Evolutionary conservation across 1,140 invertebrate species (phyloP).

Genomic region (Trichonephila inaurata): DNA sequence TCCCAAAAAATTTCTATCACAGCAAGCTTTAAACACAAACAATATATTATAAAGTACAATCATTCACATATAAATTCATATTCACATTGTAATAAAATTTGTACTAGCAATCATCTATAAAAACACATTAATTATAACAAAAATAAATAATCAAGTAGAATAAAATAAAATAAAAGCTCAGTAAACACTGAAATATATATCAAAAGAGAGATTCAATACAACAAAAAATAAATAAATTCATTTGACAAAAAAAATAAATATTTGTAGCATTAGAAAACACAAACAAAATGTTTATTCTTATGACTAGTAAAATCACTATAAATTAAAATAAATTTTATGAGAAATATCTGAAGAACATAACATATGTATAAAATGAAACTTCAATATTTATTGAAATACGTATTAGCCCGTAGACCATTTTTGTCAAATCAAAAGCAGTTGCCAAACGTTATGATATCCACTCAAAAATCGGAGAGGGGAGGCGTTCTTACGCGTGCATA

Average conservation of each 20-base stretch:
- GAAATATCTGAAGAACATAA: background rate
- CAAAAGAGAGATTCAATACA: background rate
- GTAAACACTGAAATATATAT: background rate
- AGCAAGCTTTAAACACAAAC: constrained; percentile 7
- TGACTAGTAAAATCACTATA: background rate
- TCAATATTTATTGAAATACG: background rate
- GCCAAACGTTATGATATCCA: too few relatives aligned
- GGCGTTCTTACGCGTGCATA: too few relatives aligned
- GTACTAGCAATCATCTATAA: background rate
- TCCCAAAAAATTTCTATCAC: constrained; percentile 23
- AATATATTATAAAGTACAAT: background rate
- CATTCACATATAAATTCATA: background rate
- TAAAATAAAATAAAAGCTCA: too few relatives aligned
- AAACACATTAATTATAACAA: background rate
- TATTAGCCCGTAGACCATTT: too few relatives aligned
- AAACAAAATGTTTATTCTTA: background rate
- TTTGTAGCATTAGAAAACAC: too few relatives aligned
- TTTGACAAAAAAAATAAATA: too few relatives aligned
- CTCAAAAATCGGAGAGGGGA: too few relatives aligned
- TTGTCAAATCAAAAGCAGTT: too few relatives aligned
- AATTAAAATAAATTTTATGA: background rate
- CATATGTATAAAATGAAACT: background rate
- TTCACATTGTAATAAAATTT: background rate
- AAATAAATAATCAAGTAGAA: background rate
- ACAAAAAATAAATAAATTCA: background rate